These are phyloP conservation scores for Hippotragus niger DNA, from an alignment of 2,113 vertebrate genomes.

Conservation along the genomic window DNA sequence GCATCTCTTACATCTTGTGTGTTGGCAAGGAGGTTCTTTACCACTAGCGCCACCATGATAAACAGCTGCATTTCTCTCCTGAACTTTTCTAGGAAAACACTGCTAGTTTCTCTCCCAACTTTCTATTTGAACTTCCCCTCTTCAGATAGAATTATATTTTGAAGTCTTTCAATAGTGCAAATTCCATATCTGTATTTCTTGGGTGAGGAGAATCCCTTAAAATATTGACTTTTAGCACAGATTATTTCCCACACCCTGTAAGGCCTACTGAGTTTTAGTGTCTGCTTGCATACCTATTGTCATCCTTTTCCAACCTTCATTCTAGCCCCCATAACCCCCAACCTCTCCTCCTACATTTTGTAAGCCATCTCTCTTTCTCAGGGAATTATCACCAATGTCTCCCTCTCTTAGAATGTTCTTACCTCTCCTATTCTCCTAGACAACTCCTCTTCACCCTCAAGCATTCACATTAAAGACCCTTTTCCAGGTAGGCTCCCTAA, in stretches of 20 bases:
- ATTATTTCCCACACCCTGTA: no score
- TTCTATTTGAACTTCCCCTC: background rate
- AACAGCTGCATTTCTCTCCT: background rate
- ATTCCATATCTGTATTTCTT: background rate
- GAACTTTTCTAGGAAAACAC: background rate
- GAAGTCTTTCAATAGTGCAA: background rate
- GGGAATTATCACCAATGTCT: background rate
- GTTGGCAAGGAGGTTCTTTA: background rate
- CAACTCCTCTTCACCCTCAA: background rate
- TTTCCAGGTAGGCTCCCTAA: background rate
- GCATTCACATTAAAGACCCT: background rate
- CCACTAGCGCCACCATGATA: background rate
- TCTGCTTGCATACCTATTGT: background rate
- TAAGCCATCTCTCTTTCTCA: background rate
- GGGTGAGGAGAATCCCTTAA: background rate
- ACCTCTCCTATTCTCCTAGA: background rate
- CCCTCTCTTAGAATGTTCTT: background rate
- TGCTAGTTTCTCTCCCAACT: background rate
- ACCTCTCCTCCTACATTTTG: background rate
- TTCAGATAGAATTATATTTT: background rate
- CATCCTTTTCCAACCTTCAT: background rate
- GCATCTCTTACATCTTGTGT: background rate
- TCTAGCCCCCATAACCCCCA: fast-evolving
- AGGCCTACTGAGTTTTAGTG: background rate
- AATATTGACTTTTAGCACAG: background rate